Evolutionary conservation across 1,140 invertebrate genomes (phyloP).

Genomic region (Dufourea novaeangliae): DNA sequence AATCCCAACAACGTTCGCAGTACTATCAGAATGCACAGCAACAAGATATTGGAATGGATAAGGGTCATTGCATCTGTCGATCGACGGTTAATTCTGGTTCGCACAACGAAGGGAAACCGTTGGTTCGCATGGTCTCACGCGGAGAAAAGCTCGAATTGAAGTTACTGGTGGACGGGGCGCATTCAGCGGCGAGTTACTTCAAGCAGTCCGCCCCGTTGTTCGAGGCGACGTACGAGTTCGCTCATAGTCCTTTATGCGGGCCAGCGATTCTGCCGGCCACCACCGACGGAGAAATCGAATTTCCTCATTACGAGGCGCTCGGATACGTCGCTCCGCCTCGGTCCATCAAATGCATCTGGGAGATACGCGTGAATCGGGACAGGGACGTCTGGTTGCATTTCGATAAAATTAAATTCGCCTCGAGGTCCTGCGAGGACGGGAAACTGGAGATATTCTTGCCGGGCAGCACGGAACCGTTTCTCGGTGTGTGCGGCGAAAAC

Average conservation of each 20-base stretch:
- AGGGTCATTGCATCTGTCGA: conserved; percentile 82
- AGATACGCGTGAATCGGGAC: conserved; percentile 89
- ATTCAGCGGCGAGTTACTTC: conserved; percentile 92
- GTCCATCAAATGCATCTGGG: conserved; percentile 93
- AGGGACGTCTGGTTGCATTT: conserved; percentile 93
- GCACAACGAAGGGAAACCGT: conserved; percentile 22
- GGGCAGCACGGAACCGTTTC: conserved; percentile 85
- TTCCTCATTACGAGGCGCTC: conserved; percentile 91
- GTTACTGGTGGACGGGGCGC: conserved; percentile 89
- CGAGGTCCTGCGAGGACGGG: conserved; percentile 90
- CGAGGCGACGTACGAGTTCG: conserved; percentile 92
- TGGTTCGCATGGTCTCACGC: conserved; percentile 86
- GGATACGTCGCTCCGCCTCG: conserved; percentile 89
- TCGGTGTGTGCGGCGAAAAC: conserved; percentile 92
- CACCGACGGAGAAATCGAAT: conserved; percentile 91
- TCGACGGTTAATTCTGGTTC: conserved; percentile 64
- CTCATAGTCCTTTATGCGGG: conserved; percentile 93
- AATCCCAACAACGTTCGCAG: background rate
- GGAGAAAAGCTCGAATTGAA: conserved; percentile 90
- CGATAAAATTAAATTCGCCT: conserved; percentile 92
- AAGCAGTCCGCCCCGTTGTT: conserved; percentile 91
- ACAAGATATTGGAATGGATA: conserved; percentile 4
- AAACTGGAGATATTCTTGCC: conserved; percentile 91
- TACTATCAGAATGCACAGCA: conserved; percentile 2
- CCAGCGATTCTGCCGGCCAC: conserved; percentile 89